Percentiles rank a stretch among this genome's conserved stretches.
Evolutionary conservation across 2,797 vertebrate species (phyloP).

Genomic region (Bovichtus variegatus): DNA sequence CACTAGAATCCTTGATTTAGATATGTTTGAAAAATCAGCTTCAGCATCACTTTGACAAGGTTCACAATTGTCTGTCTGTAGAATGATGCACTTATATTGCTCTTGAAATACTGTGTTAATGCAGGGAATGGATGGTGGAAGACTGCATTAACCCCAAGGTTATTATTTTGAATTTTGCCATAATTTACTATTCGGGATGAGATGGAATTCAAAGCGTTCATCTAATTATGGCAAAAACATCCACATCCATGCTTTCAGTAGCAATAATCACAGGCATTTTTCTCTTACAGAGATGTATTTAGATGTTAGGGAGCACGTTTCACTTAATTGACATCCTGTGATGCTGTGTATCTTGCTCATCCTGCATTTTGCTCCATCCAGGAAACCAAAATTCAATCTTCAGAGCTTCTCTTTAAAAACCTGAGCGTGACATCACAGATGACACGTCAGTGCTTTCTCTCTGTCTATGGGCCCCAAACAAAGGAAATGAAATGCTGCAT

Average conservation of each 20-base stretch:
- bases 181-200: neutral
- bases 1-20: neutral
- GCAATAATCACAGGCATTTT: neutral
- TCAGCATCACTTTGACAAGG: neutral
- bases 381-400: neutral
- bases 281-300: neutral
- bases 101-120: neutral
- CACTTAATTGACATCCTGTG: neutral
- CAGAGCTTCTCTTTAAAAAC: conserved; percentile 13
- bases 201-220: neutral
- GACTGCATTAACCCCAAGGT: neutral
- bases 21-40: neutral
- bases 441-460: neutral
- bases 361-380: neutral
- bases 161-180: neutral
- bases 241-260: neutral
- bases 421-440: neutral
- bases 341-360: neutral
- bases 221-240: neutral
- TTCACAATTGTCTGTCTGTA: neutral
- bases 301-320: neutral
- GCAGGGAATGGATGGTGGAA: neutral
- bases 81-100: neutral
- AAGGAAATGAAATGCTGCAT: neutral
- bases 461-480: neutral